Base-by-base conservation (phyloP, 2,888 invertebrate species). In the Drosophila prostipennis region DNA sequence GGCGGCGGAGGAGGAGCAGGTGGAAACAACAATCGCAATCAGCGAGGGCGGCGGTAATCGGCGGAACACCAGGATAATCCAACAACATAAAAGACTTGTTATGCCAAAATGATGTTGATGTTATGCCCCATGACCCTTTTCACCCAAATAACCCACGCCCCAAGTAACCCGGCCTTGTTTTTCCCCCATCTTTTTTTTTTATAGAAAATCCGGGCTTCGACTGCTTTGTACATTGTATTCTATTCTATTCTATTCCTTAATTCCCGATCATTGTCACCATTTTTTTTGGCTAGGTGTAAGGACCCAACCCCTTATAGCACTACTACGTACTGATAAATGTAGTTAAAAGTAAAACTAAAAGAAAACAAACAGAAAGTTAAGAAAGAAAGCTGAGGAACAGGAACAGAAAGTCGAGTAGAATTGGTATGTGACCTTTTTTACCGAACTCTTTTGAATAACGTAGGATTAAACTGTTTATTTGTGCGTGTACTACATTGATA, bases 181-280 rank as follows among this genome's bases (percentile, higher is more conserved):
- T 13, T n/a, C 8, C 14, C 32, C 23, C 14, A 8, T 34, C 19
- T 58, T 16, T 40, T 43, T 43, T 23, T 23, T 43, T 19, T 23
- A 49, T 54, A 32, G 26, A 67, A 45, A 68, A 76, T 63, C 70
- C 56, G 79, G 69, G 79, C 77, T 71, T 65, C 48, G 82, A 85
- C 85, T 81, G 82, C 82, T 79, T 74, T 77, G 58, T 85, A 81
- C 55, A 79, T 74, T 77, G 70, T 70, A 58, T 64, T 52, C n/a
- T n/a, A n/a, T n/a, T 19, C 46, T 72, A 75, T 43, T 68, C 40
- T 72, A 75, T 43, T 68, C 40, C 37, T 54, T 63, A 61, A 49
- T 43, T 11, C 48, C 29, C 14, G 45, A 40, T 51, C 19, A 55
- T 58, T 53, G 53, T 58, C 49, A 14, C 42, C 45, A 61, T 72